Evolutionary conservation across 2,888 invertebrate genomes (phyloP).

Genomic region (Idaea biselata): DNA sequence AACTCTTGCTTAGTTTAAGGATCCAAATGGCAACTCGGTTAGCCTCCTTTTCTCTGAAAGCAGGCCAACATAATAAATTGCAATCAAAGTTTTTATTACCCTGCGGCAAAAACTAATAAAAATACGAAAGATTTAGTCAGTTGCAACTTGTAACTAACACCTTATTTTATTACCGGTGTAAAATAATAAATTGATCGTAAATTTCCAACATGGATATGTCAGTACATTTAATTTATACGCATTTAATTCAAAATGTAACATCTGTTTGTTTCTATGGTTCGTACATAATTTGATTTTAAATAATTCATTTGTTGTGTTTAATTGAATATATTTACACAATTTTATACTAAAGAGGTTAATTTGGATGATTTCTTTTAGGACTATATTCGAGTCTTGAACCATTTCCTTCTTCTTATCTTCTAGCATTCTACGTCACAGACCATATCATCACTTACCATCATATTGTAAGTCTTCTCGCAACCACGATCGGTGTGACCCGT

Average conservation of each 20-base stretch:
- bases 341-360: background rate
- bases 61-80: too few species aligned
- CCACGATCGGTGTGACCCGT: too few species aligned
- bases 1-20: too few species aligned
- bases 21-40: too few species aligned
- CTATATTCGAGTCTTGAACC: too few species aligned
- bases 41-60: too few species aligned
- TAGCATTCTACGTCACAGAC: too few species aligned
- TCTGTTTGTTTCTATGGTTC: constrained; percentile 35
- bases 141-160: constrained; percentile 43
- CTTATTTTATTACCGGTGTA: constrained; percentile 54
- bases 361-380: background rate
- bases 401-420: too few species aligned
- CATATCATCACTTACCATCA: too few species aligned
- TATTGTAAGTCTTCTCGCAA: too few species aligned
- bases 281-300: background rate
- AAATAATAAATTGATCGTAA: constrained; percentile 55
- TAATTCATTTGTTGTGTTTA: constrained; percentile 13
- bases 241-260: constrained; percentile 32
- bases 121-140: constrained; percentile 21
- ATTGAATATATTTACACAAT: constrained; percentile 47
- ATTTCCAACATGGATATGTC: constrained; percentile 34
- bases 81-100: too few species aligned
- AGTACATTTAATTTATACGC: constrained; percentile 34
- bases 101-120: background rate